Conservation (phyloP, 35 echinoderm and acorn worm species). For the Lytechinus variegatus region DNA sequence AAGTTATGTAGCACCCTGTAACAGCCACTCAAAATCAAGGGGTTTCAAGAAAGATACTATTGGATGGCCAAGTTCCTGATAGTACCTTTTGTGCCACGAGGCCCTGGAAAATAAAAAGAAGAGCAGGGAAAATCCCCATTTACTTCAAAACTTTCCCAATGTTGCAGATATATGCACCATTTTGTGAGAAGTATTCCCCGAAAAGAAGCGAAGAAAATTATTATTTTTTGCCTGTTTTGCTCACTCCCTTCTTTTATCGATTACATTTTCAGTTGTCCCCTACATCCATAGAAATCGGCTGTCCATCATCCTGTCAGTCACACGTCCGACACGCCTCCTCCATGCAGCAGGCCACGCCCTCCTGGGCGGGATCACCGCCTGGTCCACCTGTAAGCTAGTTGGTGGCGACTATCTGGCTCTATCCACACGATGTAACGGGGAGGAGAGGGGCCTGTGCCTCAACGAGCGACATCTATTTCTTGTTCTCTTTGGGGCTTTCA, state of each 20-base stretch:
- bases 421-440: slow-evolving; percentile 28
- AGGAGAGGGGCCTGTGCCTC: slow-evolving; percentile 46
- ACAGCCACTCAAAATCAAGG: too few species aligned
- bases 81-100: too few species aligned
- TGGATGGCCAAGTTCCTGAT: too few species aligned
- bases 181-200: too few species aligned
- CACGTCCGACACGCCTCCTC: slow-evolving; percentile 58
- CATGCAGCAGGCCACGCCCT: slow-evolving; percentile 56
- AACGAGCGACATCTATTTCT: slow-evolving; percentile 78
- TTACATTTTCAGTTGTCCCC: slow-evolving; percentile 63
- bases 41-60: too few species aligned
- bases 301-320: slow-evolving; percentile 72
- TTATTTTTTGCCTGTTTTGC: not conserved
- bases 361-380: slow-evolving; percentile 61
- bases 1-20: too few species aligned
- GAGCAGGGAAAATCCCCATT: too few species aligned
- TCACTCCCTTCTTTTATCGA: not conserved
- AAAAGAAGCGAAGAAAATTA: too few species aligned
- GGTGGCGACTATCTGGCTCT: slow-evolving; percentile 51
- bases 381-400: slow-evolving; percentile 56
- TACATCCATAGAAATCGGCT: slow-evolving; percentile 67
- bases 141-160: too few species aligned
- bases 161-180: too few species aligned
- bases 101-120: too few species aligned
- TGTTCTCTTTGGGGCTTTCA: slow-evolving; percentile 75